Percentiles rank a stretch among this genome's conserved stretches.
Evolutionary conservation across 2,888 invertebrate species (phyloP).

Genomic region (Parelbella ahira): DNA sequence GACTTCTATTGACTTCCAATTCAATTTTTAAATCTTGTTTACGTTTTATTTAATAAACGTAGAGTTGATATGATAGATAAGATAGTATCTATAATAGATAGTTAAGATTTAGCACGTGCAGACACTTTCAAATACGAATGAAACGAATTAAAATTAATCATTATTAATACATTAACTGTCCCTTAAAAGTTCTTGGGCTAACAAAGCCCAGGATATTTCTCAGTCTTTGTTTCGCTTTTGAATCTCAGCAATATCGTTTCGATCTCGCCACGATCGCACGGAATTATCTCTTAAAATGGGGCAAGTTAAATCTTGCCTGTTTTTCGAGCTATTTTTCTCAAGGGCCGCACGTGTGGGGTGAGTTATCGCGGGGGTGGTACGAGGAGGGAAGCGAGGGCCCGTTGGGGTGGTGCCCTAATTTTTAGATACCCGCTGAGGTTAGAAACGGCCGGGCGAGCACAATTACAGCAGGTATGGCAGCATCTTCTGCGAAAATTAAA

Average conservation of each 20-base stretch:
- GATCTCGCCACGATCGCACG: conserved; percentile 6
- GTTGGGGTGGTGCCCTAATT: conserved; percentile 59
- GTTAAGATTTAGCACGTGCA: no score
- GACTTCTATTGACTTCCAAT: no score
- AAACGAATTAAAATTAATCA: no score
- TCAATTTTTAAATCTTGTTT: no score
- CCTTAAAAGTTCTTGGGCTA: no score
- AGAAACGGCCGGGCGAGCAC: conserved; percentile 40
- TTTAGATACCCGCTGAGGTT: conserved; percentile 59
- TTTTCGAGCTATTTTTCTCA: conserved; percentile 78
- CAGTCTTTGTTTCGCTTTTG: no score
- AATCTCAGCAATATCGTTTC: conserved; percentile 34
- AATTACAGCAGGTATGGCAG: neutral
- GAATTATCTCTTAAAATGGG: conserved; percentile 43
- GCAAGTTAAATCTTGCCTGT: conserved; percentile 69
- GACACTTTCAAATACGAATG: no score
- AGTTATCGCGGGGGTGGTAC: conserved; percentile 47
- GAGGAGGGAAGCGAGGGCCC: conserved; percentile 37
- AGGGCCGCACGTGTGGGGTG: conserved; percentile 62
- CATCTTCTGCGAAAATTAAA: conserved; percentile 8
- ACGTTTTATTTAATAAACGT: no score
- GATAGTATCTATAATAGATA: no score
- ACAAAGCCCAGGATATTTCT: no score
- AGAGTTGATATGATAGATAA: no score
- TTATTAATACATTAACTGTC: no score